Conservation (phyloP, 2,888 invertebrate genomes). For the Sphaerophoria rueppellii region DNA sequence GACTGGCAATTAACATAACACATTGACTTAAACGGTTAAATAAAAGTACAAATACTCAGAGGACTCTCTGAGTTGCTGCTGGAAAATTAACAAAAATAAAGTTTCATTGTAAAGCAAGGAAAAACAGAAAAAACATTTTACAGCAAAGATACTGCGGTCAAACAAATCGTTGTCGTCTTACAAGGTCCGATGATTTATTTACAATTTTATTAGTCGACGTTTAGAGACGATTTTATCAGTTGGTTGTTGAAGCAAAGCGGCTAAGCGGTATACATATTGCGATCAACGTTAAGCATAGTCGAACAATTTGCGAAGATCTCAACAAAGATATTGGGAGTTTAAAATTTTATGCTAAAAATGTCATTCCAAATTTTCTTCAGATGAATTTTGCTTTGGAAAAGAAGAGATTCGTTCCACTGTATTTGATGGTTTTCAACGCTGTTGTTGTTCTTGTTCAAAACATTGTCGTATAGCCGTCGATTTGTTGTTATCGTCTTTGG, state of each 20-base stretch:
- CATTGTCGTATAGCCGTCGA: no score
- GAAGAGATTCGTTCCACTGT: not conserved
- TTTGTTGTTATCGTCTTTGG: conserved; percentile 53
- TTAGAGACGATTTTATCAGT: conserved; percentile 64
- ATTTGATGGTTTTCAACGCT: conserved; percentile 25
- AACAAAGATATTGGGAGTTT: not conserved
- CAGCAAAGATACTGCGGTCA: conserved; percentile 55
- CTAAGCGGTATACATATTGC: conserved; percentile 64
- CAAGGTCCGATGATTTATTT: conserved; percentile 73
- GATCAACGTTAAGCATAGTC: conserved; percentile 32
- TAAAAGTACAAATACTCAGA: conserved; percentile 50
- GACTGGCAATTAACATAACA: conserved; percentile 69
- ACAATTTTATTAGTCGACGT: conserved; percentile 70
- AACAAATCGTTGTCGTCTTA: conserved; percentile 71
- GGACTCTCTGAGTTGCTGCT: conserved; percentile 22
- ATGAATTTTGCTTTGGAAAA: no score
- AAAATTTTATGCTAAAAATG: no score
- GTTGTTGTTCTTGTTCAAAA: not conserved
- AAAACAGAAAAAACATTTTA: conserved; percentile 38
- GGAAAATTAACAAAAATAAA: conserved; percentile 29
- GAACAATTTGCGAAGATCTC: not conserved
- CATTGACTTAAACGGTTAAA: conserved; percentile 66
- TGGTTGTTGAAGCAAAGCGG: conserved; percentile 54
- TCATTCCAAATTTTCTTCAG: no score
- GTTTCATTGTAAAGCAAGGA: not conserved